Base-by-base conservation (phyloP, 2,113 vertebrate genomes). In the Callionymus lyra region DNA sequence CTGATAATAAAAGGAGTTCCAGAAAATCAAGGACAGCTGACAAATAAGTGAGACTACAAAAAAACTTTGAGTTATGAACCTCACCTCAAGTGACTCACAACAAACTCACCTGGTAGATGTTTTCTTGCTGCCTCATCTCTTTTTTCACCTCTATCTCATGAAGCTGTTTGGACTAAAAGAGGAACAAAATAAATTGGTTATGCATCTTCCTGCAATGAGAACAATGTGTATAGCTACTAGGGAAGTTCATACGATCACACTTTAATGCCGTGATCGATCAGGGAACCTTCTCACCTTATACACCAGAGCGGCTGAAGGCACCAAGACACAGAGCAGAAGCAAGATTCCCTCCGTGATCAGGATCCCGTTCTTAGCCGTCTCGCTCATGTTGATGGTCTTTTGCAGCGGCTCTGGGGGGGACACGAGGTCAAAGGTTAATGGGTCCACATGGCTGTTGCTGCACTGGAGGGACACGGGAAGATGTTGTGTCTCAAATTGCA, bases 101-200 rank as follows among this genome's bases (percentile, higher is more conserved):
- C 39, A 10, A 10, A 2, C 21, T 27, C 18, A 86, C 86, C 81
- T 87, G 82, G 59, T 87, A 87, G 47, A 87, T 87, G 59, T 87
- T 87, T 52, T 87, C 83, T 54, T 80, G 79, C 54, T 87, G 80
- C 31, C 27, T 69, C 31, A 12, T 50, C 10, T 3, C 10, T 39
- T 77, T 85, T 43, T 38, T 82, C 36, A 54, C 82, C 18, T 81
- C 50, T 31, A 79, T 56, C n/a, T 59, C 2, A 6, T 64, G 15
- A 1, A 74, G 9, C 16, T 12, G 49, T 49, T 72, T 83, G 16
- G 74, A 68, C 86, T 86, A 42, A 15, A 44, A 50, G 16, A 16
- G 41, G 11, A 39, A 49, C 39, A 12, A 55, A 11, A 59, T 50
- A 10, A n/a, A 38, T 14, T 53, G 12, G 52, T 34, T 2, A 2